Base-by-base conservation (phyloP, 92 coral and sea anemone species). In the Siderastrea radians region DNA sequence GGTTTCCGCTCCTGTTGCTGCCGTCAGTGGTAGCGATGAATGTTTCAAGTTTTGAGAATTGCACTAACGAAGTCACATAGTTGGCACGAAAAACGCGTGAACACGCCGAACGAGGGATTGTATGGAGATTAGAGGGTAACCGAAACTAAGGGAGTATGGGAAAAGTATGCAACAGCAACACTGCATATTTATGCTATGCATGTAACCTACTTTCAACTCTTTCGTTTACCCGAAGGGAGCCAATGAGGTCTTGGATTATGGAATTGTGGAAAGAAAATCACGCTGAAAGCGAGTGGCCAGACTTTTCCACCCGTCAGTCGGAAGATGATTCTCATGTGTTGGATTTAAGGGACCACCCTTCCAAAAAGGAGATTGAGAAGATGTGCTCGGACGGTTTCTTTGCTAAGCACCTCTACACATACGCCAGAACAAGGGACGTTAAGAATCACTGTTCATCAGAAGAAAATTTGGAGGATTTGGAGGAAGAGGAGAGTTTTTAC, bases 181-280 rank as follows among this genome's bases (percentile, higher is more conserved):
- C 38, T 26, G 38, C 38, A 26, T 26, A 26, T 26, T 26, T 26
- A 26, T 26, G 38, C 38, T 26, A 26, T 26, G 38, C 38, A 26
- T 26, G 38, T 26, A 26, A 26, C 38, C 38, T 26, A 26, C 38
- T 26, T 26, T 26, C 38, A 26, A 26, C 38, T 26, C 38, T 26
- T 26, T 26, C 38, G 38, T 8, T 19, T 44, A 12, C n/a, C 11
- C 57, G 1, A 59, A 77, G 82, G 68, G 82, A 78, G 15, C 82
- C 82, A 46, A 78, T 78, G 82, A 4, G 43, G 58, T 78, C 82
- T 5, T 78, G 82, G 82, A 78, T 78, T 5, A 78, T 78, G 82
- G 13, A 12, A 15, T 15, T 59, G 5, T 78, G 82, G 82, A 38
- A 54, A 7, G 43, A 46, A 45, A 15, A 4, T 5, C 70, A 78